A percentile compares a stretch with the other conserved stretches of the same genome.
These are phyloP conservation scores for Eristalis arbustorum DNA, from an alignment of 2,888 invertebrate genomes.

Conservation along the genomic window DNA sequence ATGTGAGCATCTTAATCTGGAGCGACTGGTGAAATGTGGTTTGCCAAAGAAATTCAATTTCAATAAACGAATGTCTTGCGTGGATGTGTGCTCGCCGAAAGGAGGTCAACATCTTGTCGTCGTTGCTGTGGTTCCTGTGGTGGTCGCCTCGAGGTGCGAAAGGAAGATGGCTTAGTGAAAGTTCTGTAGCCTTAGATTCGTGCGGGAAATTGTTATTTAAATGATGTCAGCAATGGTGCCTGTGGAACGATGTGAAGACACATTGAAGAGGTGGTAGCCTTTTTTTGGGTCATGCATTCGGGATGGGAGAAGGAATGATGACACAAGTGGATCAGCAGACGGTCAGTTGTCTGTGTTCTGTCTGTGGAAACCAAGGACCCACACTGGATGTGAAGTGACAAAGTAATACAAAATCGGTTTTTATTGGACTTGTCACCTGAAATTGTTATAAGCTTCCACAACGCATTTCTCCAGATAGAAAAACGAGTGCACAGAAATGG, in stretches of 20 bases:
- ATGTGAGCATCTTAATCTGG: background rate
- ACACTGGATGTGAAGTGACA: no score
- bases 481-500: no score
- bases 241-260: background rate
- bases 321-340: background rate
- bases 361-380: no score
- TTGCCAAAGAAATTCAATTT: slow-evolving; percentile 11
- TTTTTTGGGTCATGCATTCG: background rate
- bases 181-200: slow-evolving; percentile 21
- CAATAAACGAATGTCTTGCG: background rate
- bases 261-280: background rate
- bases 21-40: slow-evolving; percentile 47
- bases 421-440: no score
- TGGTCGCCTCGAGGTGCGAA: background rate
- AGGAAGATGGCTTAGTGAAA: slow-evolving; percentile 21
- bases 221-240: background rate
- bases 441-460: no score
- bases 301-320: background rate
- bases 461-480: no score
- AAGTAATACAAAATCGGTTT: no score
- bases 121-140: slow-evolving; percentile 13
- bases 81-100: slow-evolving; percentile 7
- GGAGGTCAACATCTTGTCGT: slow-evolving; percentile 43
- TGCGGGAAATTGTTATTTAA: background rate
- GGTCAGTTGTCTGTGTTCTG: no score